Percentiles rank a stretch among this genome's conserved stretches.
phyloP scores from a whole-genome alignment of 2,113 vertebrate species.

The Tympanuchus pallidicinctus region DNA sequence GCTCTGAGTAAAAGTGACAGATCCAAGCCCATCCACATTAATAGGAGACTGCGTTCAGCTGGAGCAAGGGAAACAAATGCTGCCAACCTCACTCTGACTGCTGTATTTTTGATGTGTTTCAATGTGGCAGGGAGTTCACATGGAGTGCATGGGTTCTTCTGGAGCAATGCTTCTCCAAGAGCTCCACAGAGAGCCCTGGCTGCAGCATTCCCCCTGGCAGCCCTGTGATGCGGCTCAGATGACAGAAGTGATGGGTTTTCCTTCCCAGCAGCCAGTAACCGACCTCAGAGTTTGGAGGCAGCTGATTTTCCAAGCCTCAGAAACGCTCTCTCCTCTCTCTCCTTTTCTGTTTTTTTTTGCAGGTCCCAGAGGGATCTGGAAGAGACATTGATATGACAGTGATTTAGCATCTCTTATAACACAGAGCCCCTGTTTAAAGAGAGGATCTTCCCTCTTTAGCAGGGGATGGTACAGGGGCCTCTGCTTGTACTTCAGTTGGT shows the following conservation, averaged over 20 bases:
- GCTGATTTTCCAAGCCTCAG: neutral
- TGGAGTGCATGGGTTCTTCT: neutral
- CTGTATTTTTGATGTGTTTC: slow-evolving; percentile 11
- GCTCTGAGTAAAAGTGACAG: neutral
- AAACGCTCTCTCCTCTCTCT: neutral
- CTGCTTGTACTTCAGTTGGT: neutral
- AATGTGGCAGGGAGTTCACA: slow-evolving; percentile 19
- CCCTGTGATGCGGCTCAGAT: neutral
- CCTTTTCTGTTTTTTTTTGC: too few species aligned
- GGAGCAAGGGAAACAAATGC: neutral
- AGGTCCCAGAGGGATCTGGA: neutral
- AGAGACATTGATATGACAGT: neutral
- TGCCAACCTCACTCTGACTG: neutral
- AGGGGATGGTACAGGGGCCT: neutral
- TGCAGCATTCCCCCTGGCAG: slow-evolving; percentile 2
- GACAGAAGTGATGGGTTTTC: neutral
- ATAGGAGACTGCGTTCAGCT: neutral
- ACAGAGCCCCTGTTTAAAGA: neutral
- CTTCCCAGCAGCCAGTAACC: neutral
- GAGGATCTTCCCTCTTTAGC: neutral
- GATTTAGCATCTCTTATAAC: neutral
- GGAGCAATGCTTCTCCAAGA: slow-evolving; percentile 34
- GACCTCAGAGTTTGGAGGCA: neutral
- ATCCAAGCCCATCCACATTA: neutral
- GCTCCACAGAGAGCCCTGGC: neutral